Percentiles rank a stretch among this genome's conserved stretches.
phyloP scores from a whole-genome alignment of 2,113 vertebrate genomes.

The Pseudonaja textilis region DNA sequence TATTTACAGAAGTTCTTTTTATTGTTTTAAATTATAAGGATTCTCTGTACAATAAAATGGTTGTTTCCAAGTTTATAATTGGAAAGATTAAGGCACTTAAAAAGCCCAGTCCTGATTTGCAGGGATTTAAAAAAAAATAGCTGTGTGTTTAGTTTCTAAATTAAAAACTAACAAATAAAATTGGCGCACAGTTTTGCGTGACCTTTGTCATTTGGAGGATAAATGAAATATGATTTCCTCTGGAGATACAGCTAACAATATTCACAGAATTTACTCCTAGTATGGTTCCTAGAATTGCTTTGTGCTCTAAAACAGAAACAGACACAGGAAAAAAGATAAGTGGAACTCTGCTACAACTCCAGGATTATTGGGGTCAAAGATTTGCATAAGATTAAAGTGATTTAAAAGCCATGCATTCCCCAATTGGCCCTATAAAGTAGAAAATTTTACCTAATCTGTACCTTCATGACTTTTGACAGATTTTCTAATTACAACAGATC shows the following conservation, averaged over 20 bases:
- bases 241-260: constrained; percentile 25
- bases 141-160: constrained; percentile 51
- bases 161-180: constrained; percentile 52
- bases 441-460: background rate
- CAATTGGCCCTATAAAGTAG: background rate
- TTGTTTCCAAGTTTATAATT: constrained; percentile 51
- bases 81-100: constrained; percentile 59
- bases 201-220: constrained; percentile 8
- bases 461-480: background rate
- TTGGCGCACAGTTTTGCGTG: constrained; percentile 44
- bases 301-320: constrained; percentile 16
- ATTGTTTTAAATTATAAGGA: constrained; percentile 36
- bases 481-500: background rate
- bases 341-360: background rate
- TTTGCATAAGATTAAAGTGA: constrained; percentile 29
- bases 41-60: constrained; percentile 49
- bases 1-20: constrained; percentile 62
- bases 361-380: constrained; percentile 2
- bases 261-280: constrained; percentile 48
- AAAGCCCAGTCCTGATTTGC: constrained; percentile 55
- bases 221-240: constrained; percentile 11
- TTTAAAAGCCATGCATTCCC: background rate
- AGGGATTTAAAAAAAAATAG: constrained; percentile 55
- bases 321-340: background rate
- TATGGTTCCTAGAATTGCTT: constrained; percentile 41